Evolutionary conservation across 1,140 invertebrate species (phyloP), one percentile per base, ranked within the genome.

Genomic region (Periplaneta americana): DNA sequence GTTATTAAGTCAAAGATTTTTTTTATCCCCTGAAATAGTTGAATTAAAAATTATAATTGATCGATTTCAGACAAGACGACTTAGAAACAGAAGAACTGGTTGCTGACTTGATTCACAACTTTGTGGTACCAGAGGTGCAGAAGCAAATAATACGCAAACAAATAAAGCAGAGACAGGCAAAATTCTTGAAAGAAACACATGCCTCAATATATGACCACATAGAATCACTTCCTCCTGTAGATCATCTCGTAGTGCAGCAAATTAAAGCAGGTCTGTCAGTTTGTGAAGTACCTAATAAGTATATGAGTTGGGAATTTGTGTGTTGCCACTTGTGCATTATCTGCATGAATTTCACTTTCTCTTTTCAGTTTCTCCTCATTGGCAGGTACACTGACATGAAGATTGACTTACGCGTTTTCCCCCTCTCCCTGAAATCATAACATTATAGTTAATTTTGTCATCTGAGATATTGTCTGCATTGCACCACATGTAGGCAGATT

Each of bases 71-170:
- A 48, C 39, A 8, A 48, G n/a, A 48, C n/a, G 10, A 48, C 39
- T 15, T 48, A 22, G 8, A 48, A 22, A 10, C 5, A 6, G 36
- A 90, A 84, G 90, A 91, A 83, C 87, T 90, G 82, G 87, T 89
- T 31, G 87, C 89, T 28, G 90, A 90, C 78, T 82, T 91, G 15
- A 88, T 91, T 34, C 88, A 90, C 74, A 87, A 86, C 66, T 90
- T 90, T 86, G 84, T 91, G 17, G 83, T 90, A 74, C 90, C 90
- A 39, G 89, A 91, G 85, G 87, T 88, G 33, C 74, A 80, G 48
- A 82, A 82, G 48, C 33, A 48, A 32, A 18, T 28, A 10, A 48
- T 82, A 28, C 66, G 79, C 15, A 74, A 77, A 18, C 32, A 79
- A 8, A 82, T 2, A 9, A 80, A 80, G 79, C 33, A 57, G 32